Evolutionary conservation across 2,888 invertebrate genomes (phyloP), one percentile per base, ranked within the genome.

Genomic region (Aphidius colemani): DNA sequence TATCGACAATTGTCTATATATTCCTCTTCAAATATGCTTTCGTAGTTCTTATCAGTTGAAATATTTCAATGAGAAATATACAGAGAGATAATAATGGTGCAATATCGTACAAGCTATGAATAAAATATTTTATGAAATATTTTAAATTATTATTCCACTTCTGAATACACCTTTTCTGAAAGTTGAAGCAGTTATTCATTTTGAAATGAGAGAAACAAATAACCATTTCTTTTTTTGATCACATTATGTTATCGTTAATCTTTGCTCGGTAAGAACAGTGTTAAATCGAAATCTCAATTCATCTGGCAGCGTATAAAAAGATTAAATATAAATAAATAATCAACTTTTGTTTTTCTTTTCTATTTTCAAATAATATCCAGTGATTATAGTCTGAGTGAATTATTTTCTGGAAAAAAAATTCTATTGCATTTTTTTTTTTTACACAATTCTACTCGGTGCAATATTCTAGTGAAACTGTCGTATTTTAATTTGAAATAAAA

Each of bases 401-500:
- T 57, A 53, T 61, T 40, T 58, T 46, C 57, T 60, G 53, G 59
- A 58, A 67, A 70, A 18, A 1, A 30, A 30, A 70, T 67, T 61
- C 51, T 62, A 59, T 59, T 65, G 67, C 66, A 67, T 59, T 66
- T 66, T 67, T 61, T 48, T 58, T 60, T 51, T 63, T 48, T 50
- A 13, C 43, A 41, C 40, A 18, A 60, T 49, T 60, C 63, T 63
- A 61, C 60, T 48, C 51, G 18, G 57, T 43, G 50, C 50, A 43
- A 57, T n/a, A 11, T 18, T 56, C 13, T 13, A 39, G n/a, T 6
- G 7, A 45, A 40, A 61, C 44, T 51, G 9, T 9, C 18, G 45
- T 18, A 13, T 61, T 66, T 63, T 57, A 66, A 60, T 66, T 53
- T 7, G n/a, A 11, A 7, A 7, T 57, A 7, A n/a, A 11, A 8